Percentiles rank a stretch among this genome's conserved stretches.
Evolutionary conservation across 2,797 vertebrate species (phyloP).

Genomic region (Alca torda): DNA sequence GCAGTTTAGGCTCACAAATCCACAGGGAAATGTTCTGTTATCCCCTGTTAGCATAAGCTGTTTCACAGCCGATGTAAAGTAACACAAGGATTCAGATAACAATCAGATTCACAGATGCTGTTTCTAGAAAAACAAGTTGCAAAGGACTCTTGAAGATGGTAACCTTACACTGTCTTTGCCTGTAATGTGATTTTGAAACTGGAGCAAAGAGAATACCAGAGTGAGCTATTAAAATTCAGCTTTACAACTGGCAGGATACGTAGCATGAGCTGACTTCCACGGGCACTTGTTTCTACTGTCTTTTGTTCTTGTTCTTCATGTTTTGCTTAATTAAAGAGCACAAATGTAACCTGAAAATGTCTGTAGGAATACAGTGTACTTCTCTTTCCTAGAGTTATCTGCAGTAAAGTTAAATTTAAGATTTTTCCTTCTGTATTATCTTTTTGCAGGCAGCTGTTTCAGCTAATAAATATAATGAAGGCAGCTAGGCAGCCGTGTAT

Average conservation of each 20-base stretch:
- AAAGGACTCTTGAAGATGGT: background rate
- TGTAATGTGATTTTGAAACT: background rate
- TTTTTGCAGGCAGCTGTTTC: background rate
- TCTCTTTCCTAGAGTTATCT: background rate
- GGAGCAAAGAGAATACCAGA: background rate
- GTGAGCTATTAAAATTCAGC: conserved; percentile 24
- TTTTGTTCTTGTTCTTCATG: background rate
- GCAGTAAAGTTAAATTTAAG: background rate
- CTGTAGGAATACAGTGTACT: background rate
- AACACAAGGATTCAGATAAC: background rate
- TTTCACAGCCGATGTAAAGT: background rate
- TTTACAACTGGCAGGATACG: background rate
- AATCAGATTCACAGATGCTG: background rate
- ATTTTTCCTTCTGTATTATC: background rate
- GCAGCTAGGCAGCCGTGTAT: background rate
- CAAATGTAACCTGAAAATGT: background rate
- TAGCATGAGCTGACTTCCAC: background rate
- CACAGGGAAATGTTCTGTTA: background rate
- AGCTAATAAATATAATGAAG: background rate
- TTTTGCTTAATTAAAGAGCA: conserved; percentile 29
- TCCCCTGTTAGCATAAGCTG: background rate
- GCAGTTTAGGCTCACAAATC: background rate
- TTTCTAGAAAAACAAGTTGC: conserved; percentile 1
- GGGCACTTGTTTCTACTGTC: background rate
- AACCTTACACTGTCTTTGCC: background rate